phyloP scores from a whole-genome alignment of 53 echinoderm and acorn worm species.

The Apostichopus leukothele region DNA sequence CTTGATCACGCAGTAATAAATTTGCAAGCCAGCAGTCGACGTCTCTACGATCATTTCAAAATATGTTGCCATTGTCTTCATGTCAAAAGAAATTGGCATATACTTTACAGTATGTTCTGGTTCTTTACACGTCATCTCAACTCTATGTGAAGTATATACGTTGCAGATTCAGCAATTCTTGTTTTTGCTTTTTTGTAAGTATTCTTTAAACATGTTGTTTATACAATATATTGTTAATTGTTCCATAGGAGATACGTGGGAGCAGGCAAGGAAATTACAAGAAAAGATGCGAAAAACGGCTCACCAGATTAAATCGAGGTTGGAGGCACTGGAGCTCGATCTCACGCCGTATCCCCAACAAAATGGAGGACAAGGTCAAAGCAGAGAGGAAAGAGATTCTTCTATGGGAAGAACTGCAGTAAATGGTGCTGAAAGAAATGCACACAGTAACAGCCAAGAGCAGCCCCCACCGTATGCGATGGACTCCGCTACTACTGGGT shows the following conservation, averaged over 20 bases:
- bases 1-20: too few species aligned
- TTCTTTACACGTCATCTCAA: too few species aligned
- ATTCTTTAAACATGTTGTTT: background rate
- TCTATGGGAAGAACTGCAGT: slow-evolving; percentile 1
- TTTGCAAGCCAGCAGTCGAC: too few species aligned
- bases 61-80: too few species aligned
- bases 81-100: too few species aligned
- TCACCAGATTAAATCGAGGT: slow-evolving; percentile 76
- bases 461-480: background rate
- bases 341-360: background rate
- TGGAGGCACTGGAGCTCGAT: slow-evolving; percentile 76
- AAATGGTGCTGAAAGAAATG: background rate
- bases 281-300: slow-evolving; percentile 90
- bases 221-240: background rate
- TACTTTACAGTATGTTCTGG: too few species aligned
- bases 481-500: slow-evolving; percentile 30
- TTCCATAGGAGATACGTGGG: slow-evolving; percentile 55
- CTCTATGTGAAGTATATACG: too few species aligned
- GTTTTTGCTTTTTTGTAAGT: too few species aligned
- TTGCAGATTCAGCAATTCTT: too few species aligned
- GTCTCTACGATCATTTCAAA: too few species aligned
- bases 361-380: too few species aligned
- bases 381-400: background rate
- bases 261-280: slow-evolving; percentile 69
- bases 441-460: background rate